Base-by-base conservation (phyloP, 2,888 invertebrate species). In the Mimachlamys varia region DNA sequence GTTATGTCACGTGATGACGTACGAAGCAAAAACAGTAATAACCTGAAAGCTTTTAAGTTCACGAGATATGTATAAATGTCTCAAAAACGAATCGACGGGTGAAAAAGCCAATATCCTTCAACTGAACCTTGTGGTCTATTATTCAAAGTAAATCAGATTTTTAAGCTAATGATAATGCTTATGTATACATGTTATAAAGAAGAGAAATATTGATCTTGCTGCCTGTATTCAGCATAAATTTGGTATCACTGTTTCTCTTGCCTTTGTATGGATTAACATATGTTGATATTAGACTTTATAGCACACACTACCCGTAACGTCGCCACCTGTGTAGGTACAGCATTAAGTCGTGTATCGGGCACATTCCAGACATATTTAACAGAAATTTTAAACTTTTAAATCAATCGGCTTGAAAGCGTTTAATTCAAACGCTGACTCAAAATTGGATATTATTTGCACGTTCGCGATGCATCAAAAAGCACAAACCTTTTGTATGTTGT, bases 101-200 rank as follows among this genome's bases (percentile, higher is more conserved):
- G 76, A 58, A 58, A 13, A 76, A 76, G 33, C 76, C 27, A 76
- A 27, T 76, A 76, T 76, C 76, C 33, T 33, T 76, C 76, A 27
- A 27, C 33, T 33, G 33, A 76, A 76, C 76, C n/a, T 27, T 33
- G 15, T 5, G 76, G 33, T 33, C 76, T 76, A 33, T 76, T 76
- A 76, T 76, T n/a, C 76, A 33, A 76, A 76, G 27, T 76, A 76
- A 76, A 76, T 76, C 27, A 27, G 76, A 76, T 76, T 76, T 76
- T 76, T 33, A 76, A 76, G 33, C 76, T 76, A 76, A 76, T 76
- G 76, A 76, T 76, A 76, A 76, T 76, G 76, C 76, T 76, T 76
- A 27, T 76, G 76, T 76, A 27, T 76, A 27, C 76, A 27, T 76
- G 27, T 76, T 33, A 76, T 76, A 76, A 76, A 27, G 27, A 13